Evolutionary conservation across 2,888 invertebrate species (phyloP), one percentile per base, ranked within the genome.

Genomic region (Candidula unifasciata): DNA sequence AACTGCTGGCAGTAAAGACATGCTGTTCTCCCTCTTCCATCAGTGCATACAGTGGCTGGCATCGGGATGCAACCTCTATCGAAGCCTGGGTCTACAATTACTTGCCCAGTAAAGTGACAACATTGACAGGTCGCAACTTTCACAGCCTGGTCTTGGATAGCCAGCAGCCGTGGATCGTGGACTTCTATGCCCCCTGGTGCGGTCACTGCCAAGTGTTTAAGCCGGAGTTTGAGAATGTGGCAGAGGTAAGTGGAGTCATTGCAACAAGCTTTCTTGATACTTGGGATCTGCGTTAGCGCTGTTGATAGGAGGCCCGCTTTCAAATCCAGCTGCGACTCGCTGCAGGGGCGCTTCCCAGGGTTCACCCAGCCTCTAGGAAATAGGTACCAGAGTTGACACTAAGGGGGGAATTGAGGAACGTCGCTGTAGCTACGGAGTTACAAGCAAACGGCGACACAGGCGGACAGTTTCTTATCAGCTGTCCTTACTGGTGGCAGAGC

Each of bases 141-240:
- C 94, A 95, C 82, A 82, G 91, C 8, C 90, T 94, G 81, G 94
- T 96, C 24, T 90, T 96, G 27, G 91, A 93, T 1, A 94, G 95
- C 82, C 90, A 92, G 52, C 94, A 94, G 91, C 94, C 95, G 0
- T 95, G 95, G 96, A 83, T 94, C 27, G 86, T 94, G 44, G 93
- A 94, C 83, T 94, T 93, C 88, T 93, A 90, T 87, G 92, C 93
- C 8, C 93, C 93, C 2, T 94, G 93, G 94, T 95, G 95, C 89
- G 94, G 94, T 0, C 94, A 93, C 89, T 96, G 96, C 90, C 95
- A 95, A 87, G 94, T 94, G 86, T 95, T 96, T 92, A 96, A 96
- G 86, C 96, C 96, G 2, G 95, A 96, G 87, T 96, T 96, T 93
- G 95, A 95, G 88, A 94, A 94, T 88, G 95, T 96, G 76, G 95